phyloP scores from a whole-genome alignment of 2,888 invertebrate genomes.

The Philhelius pedissequus region DNA sequence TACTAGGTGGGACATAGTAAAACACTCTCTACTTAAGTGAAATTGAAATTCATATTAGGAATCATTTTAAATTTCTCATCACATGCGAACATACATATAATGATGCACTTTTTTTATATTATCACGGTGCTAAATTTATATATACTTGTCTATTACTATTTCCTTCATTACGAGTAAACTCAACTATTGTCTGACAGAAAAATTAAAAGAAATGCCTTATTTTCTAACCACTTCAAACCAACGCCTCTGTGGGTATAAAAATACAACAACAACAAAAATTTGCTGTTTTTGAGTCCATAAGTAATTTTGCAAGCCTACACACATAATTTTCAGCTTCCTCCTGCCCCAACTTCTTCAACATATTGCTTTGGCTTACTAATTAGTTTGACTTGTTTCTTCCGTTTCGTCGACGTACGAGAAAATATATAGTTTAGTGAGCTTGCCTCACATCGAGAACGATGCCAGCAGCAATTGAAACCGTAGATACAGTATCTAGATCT shows the following conservation, averaged over 20 bases:
- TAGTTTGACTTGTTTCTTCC: conserved; percentile 43
- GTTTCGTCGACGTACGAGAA: background rate
- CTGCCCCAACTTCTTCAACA: background rate
- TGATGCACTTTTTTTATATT: no score
- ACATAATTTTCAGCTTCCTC: background rate
- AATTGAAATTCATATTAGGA: no score
- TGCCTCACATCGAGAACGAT: conserved; percentile 10
- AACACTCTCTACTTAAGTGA: no score
- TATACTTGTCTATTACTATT: background rate
- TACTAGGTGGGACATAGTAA: no score
- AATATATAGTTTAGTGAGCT: background rate
- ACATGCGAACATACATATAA: no score
- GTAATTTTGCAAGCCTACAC: conserved; percentile 13
- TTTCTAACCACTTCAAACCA: background rate
- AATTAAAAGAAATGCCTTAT: background rate
- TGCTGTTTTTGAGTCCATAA: background rate
- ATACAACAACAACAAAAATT: background rate
- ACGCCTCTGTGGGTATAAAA: background rate
- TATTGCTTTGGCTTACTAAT: conserved; percentile 25
- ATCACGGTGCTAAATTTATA: no score
- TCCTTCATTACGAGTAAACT: background rate
- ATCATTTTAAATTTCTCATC: no score
- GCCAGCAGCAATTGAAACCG: conserved; percentile 1
- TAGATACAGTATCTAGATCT: conserved; percentile 5
- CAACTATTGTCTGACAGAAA: background rate